Conservation (phyloP, 2,888 invertebrate species). For the Apamea anceps region DNA sequence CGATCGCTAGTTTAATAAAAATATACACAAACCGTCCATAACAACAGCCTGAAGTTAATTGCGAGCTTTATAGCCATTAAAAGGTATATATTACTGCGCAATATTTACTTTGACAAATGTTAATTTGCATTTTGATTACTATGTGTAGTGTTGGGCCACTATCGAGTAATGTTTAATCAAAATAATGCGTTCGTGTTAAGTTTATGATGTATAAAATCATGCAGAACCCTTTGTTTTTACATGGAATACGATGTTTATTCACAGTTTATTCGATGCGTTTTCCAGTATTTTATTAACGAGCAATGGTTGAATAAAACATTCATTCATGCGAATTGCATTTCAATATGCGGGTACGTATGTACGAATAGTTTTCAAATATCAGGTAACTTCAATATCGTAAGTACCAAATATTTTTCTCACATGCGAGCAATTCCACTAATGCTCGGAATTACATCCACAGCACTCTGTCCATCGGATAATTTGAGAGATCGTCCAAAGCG, state of each 20-base stretch:
- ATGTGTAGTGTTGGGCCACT: conserved; percentile 33
- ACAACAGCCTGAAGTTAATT: conserved; percentile 65
- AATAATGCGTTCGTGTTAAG: conserved; percentile 22
- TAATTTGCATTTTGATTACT: conserved; percentile 66
- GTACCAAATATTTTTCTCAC: conserved; percentile 56
- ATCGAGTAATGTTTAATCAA: conserved; percentile 37
- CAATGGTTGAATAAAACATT: background rate
- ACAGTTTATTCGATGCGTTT: background rate
- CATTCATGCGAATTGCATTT: conserved; percentile 13
- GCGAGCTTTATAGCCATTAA: conserved; percentile 68
- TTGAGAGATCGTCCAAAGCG: conserved; percentile 74
- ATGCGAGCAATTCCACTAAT: conserved; percentile 67
- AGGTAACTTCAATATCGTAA: conserved; percentile 25
- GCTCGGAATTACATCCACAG: conserved; percentile 69
- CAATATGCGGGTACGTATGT: background rate
- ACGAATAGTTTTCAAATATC: conserved; percentile 39
- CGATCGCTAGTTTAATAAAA: conserved; percentile 74
- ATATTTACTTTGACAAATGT: conserved; percentile 66
- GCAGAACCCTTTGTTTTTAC: background rate
- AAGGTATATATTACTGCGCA: conserved; percentile 58
- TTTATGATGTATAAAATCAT: conserved; percentile 9
- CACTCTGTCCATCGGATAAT: conserved; percentile 72
- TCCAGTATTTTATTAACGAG: background rate
- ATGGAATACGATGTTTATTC: background rate
- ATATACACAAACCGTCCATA: conserved; percentile 59